These are phyloP conservation scores for Cephus sareptanus DNA, from an alignment of 2,888 invertebrate species.

Conservation along the genomic window DNA sequence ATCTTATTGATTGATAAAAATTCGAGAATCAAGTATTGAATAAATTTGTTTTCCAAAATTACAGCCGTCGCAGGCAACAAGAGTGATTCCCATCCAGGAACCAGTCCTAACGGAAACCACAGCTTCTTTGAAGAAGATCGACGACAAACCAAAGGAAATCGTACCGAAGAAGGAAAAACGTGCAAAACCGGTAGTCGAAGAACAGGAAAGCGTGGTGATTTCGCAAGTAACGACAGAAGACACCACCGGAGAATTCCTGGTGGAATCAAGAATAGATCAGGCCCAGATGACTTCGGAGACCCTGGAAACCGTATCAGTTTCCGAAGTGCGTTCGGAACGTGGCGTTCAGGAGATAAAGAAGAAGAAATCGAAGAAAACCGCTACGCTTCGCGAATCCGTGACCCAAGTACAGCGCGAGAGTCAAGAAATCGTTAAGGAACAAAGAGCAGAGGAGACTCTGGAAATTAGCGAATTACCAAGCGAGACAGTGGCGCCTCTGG, in stretches of 20 bases:
- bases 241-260: slow-evolving; percentile 45
- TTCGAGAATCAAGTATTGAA: slow-evolving; percentile 2
- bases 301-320: slow-evolving; percentile 70
- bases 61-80: slow-evolving; percentile 66
- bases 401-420: slow-evolving; percentile 36
- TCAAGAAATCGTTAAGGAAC: slow-evolving; percentile 15
- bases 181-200: slow-evolving; percentile 68
- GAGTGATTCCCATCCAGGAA: slow-evolving; percentile 71
- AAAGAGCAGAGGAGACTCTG: slow-evolving; percentile 23
- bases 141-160: slow-evolving; percentile 67
- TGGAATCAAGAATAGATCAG: slow-evolving; percentile 47
- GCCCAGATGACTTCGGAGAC: slow-evolving; percentile 54
- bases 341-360: slow-evolving; percentile 63
- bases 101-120: slow-evolving; percentile 72
- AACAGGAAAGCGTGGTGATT: slow-evolving; percentile 58
- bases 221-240: slow-evolving; percentile 58
- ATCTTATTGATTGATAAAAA: not conserved
- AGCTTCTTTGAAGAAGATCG: slow-evolving; percentile 74
- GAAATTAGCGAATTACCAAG: slow-evolving; percentile 14
- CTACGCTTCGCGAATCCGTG: slow-evolving; percentile 46
- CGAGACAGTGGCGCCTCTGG: slow-evolving; percentile 19
- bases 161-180: slow-evolving; percentile 65
- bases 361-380: slow-evolving; percentile 54
- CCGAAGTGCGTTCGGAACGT: slow-evolving; percentile 71
- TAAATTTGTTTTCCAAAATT: slow-evolving; percentile 12